Conservation (phyloP, 2,113 vertebrate genomes). For the Pelvicachromis taeniatus region DNA sequence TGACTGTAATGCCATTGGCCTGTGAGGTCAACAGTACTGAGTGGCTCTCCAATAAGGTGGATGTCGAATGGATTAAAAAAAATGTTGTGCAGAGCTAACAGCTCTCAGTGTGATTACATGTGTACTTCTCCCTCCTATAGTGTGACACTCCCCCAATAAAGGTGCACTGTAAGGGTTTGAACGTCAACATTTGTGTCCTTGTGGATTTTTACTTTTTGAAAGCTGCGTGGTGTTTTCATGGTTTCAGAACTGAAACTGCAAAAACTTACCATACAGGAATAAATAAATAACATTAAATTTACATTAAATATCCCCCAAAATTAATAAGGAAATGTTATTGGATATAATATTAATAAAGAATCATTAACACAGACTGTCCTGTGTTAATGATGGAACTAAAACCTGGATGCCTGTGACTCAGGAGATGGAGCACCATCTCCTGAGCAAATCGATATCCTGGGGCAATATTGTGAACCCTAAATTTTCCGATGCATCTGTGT, state of each 20-base stretch:
- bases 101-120: background rate
- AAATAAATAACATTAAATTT: background rate
- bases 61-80: background rate
- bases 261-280: background rate
- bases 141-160: constrained; percentile 21
- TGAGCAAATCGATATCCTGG: background rate
- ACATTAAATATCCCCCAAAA: background rate
- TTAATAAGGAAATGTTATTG: background rate
- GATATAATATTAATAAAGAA: background rate
- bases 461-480: background rate
- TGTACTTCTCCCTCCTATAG: background rate
- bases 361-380: background rate
- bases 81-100: background rate
- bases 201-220: background rate
- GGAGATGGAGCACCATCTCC: background rate
- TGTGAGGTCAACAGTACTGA: background rate
- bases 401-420: background rate
- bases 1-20: background rate
- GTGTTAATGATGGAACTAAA: background rate
- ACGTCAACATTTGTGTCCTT: background rate
- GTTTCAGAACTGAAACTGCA: background rate
- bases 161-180: background rate
- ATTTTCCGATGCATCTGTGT: background rate
- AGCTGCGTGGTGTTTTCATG: background rate
- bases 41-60: background rate